Base-by-base conservation (phyloP, 2,888 invertebrate species). In the Spodoptera picta region DNA sequence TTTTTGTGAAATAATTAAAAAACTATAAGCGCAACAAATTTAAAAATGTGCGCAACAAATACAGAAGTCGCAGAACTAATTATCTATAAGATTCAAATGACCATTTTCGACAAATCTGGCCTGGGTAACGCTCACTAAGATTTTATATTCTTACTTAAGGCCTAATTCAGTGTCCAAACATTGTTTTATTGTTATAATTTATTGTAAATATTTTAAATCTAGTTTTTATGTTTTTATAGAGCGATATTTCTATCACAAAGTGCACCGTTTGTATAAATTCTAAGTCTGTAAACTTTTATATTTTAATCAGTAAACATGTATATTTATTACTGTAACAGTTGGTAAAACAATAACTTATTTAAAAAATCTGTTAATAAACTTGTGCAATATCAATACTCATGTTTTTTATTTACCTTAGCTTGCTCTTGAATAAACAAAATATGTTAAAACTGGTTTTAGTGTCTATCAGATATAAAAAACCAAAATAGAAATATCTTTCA, bases 251-350 rank as follows among this genome's bases (percentile, higher is more conserved):
- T 59, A 60, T 68, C 43, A 59, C 61, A 48, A 60, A 58, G 60
- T 64, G 60, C 77, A 76, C 58, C 51, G 24, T 69, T 60, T 63
- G 47, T 71, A 59, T 71, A 56, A 52, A 58, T 61, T 67, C 36
- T 61, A 75, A 49, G 56, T 59, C 57, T 71, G 54, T 60, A 65
- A 57, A 69, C 56, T 49, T 56, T 43, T 79, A 77, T 63, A 65
- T 65, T 67, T 45, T 72, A 77, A 69, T 79, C 66, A 59, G 36
- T 7, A 2, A 36, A 36, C 62, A 63, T 75, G 67, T 73, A 65
- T 72, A 65, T 79, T 70, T 77, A 77, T 69, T 75, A 73, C 63
- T 76, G 60, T 73, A 77, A 73, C 63, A 73, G 74, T 80, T 80
- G 66, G 60, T 60, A 61, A 62, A 61, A 63, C 53, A 71, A 69